Percentiles rank a stretch among this genome's conserved stretches.
These are phyloP conservation scores for Pentalonia nigronervosa DNA, from an alignment of 1,140 invertebrate genomes.

Conservation along the genomic window DNA sequence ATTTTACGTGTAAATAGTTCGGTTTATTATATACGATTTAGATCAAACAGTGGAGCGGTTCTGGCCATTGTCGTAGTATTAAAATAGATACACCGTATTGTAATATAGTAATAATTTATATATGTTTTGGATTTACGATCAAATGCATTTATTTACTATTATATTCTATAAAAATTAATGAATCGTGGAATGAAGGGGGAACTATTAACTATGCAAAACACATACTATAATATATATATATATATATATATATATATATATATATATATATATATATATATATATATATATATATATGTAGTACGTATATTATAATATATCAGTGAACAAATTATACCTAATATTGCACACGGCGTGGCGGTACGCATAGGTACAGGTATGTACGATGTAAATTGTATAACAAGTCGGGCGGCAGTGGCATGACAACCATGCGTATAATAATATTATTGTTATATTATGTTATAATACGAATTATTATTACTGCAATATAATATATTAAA, in stretches of 20 bases:
- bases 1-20: not conserved
- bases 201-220: not conserved
- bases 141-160: not conserved
- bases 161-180: not conserved
- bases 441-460: not conserved
- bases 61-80: not conserved
- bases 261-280: no score
- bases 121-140: not conserved
- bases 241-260: no score
- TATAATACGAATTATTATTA: not conserved
- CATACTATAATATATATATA: not conserved
- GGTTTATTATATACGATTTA: not conserved
- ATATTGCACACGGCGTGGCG: not conserved
- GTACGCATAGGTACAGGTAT: not conserved
- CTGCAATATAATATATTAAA: not conserved
- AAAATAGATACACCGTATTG: not conserved
- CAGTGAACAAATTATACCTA: not conserved
- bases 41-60: not conserved
- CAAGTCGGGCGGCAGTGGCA: not conserved
- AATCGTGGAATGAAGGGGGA: no score
- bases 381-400: conserved; percentile 8
- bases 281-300: no score
- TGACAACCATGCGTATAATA: conserved; percentile 4
- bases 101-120: not conserved
- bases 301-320: not conserved